Evolutionary conservation across 92 coral and sea anemone species (phyloP), one percentile per base, ranked within the genome.

Genomic region (Zoanthus sansibaricus): DNA sequence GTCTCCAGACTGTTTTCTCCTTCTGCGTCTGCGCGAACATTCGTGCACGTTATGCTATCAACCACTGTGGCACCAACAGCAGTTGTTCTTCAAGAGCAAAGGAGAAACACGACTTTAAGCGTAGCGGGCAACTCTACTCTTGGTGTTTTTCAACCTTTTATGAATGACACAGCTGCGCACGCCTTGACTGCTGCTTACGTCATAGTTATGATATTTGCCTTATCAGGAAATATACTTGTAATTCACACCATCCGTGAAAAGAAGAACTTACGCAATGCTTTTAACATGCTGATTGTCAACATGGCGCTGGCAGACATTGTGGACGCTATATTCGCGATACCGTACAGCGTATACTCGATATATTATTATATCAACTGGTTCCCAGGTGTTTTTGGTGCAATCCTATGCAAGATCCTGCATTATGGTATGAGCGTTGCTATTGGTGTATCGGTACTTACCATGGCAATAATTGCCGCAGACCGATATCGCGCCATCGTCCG

Each of bases 361-460:
- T 20, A 79, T 18, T 64, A 44, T n/a, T 20, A n/a, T 37, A 1
- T 1, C 3, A 73, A 44, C 32, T 79, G 84, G 84, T 79, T 79
- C 30, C 44, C 73, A 0, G 84, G 84, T 3, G n/a, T 44, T 14
- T 33, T 79, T 45, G 84, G 73, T 2, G 20, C 20, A 1, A 62
- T 64, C 2, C 84, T 79, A 5, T 79, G 84, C 13, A 79, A 79
- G 48, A 16, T 79, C 10, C 13, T 45, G n/a, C 62, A 79, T 44
- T 79, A 79, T 64, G 84, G 84, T 69, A 79, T 79, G 73, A 45
- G 58, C 62, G 84, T 79, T n/a, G 73, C 84, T 48, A 79, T 79
- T 79, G 84, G 84, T 42, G 84, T 73, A 20, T 79, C 84, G 56
- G 84, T 79, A 5, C 55, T 79, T 16, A 62, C 74, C 18, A 64